Evolutionary conservation across 2,888 invertebrate genomes (phyloP), one percentile per base, ranked within the genome.

Genomic region (Tenthredo distinguenda): DNA sequence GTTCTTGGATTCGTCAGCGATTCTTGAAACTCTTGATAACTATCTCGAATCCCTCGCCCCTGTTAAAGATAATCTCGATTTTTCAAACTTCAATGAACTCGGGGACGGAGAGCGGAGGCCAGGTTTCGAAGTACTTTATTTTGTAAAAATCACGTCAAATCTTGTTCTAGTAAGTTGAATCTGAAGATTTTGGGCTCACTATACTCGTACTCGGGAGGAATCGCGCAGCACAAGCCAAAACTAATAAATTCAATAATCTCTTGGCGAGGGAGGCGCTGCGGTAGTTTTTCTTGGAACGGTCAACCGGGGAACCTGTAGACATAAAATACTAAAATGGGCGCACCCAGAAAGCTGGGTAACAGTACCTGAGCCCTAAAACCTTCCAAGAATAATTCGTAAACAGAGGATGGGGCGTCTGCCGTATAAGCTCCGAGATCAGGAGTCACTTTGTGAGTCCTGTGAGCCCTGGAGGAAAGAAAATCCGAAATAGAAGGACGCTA

Each of bases 341-440:
- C 34, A 34, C 34, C 68, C 68, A 31, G 2, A 65, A 65, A 68
- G 4, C 31, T 21, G 43, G 43, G 72, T 40, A 74, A 40, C 72
- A 43, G 72, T 74, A 74, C 72, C 72, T 68, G 68, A 34, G 31
- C 34, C 68, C 68, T 34, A 43, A 43, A 43, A 18, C 77, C 77
- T 77, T 77, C 77, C 77, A 9, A 55, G 77, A 77, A 77, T n/a
- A 50, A 40, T 77, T 77, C 31, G 77, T 77, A 77, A 77, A 77
- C 77, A 77, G 26, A 55, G 31, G 77, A 47, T 40, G 55, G 50
- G 34, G 3, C n/a, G n/a, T 74, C 43, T 40, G 72, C 31, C 6
- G 43, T n/a, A 74, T n/a, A 43, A 74, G 43, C 43, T 43, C 10
- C 4, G 43, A 74, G 40, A 74, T 31, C 72, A 43, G 21, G 72